Evolutionary conservation across 2,888 invertebrate species (phyloP).

Genomic region (Drosophila dives): DNA sequence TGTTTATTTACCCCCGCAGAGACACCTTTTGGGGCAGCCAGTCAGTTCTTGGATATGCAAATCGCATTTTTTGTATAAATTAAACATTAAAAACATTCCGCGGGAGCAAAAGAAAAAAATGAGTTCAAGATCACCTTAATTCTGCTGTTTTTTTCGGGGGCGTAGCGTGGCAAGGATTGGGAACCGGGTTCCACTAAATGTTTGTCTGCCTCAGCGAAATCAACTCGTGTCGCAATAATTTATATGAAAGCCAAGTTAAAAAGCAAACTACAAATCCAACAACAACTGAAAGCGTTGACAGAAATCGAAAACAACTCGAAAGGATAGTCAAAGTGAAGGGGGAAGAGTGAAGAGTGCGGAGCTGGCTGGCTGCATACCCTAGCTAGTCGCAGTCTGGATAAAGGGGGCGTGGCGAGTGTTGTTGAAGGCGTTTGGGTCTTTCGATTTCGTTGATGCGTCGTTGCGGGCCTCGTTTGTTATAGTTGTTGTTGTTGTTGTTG

Average conservation of each 20-base stretch:
- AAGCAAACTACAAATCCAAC: conserved; percentile 1
- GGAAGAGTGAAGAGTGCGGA: conserved; percentile 3
- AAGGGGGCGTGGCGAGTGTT: background rate
- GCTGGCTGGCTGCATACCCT: conserved; percentile 24
- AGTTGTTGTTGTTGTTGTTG: conserved; percentile 15
- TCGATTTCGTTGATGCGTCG: conserved; percentile 48
- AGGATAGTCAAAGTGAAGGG: background rate
- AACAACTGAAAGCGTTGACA: conserved; percentile 40
- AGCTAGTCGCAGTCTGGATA: conserved; percentile 1
- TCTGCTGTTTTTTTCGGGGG: conserved; percentile 1
- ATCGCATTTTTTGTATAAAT: conserved; percentile 35
- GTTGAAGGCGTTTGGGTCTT: conserved; percentile 60
- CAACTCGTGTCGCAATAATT: conserved; percentile 75
- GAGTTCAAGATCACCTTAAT: conserved; percentile 48
- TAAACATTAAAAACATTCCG: conserved; percentile 48
- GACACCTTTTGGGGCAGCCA: conserved; percentile 39
- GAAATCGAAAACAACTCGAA: conserved; percentile 50
- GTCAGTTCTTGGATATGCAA: conserved; percentile 46
- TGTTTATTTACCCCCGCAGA: conserved; percentile 30
- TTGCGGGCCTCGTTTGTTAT: conserved; percentile 31
- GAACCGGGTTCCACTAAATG: conserved; percentile 33
- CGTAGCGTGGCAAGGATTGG: conserved; percentile 23
- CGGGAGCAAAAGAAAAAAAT: conserved; percentile 10
- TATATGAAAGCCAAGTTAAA: conserved; percentile 50
- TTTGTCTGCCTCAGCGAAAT: conserved; percentile 46